Evolutionary conservation across 1,140 invertebrate species (phyloP).

Genomic region (Scaptodrosophila lebanonensis): DNA sequence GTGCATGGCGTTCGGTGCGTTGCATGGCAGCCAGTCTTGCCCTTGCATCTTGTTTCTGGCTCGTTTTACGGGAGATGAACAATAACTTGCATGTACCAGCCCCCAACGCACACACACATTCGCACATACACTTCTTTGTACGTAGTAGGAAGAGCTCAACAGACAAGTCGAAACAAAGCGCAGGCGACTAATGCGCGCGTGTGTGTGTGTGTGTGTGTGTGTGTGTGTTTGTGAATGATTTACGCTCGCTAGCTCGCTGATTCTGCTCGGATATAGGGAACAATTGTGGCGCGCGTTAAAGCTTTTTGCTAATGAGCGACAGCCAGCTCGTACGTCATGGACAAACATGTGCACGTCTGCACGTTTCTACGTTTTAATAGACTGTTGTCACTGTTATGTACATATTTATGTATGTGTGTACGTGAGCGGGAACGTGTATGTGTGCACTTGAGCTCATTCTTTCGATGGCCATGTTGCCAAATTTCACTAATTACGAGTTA

Average conservation of each 20-base stretch:
- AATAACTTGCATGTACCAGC: constrained; percentile 1
- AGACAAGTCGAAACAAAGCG: too few relatives aligned
- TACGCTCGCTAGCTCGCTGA: too few relatives aligned
- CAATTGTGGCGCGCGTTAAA: constrained; percentile 32
- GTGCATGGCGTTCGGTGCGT: constrained; percentile 40
- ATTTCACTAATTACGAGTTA: constrained; percentile 66
- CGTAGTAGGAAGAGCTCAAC: too few relatives aligned
- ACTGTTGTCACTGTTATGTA: constrained; percentile 7
- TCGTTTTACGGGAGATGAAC: too few relatives aligned
- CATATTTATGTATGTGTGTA: too few relatives aligned
- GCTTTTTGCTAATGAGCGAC: constrained; percentile 60
- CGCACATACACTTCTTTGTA: constrained; percentile 2
- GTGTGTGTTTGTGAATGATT: too few relatives aligned
- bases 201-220: too few relatives aligned
- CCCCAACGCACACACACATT: constrained; percentile 2
- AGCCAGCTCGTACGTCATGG: constrained; percentile 38
- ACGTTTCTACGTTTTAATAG: constrained; percentile 48
- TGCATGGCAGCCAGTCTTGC: constrained; percentile 22
- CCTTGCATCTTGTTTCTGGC: constrained; percentile 5
- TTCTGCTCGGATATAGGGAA: constrained; percentile 33
- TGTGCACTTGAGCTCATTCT: constrained; percentile 48
- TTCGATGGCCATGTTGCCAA: constrained; percentile 48
- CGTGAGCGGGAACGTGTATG: constrained; percentile 1
- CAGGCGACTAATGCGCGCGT: too few relatives aligned
- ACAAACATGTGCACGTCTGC: constrained; percentile 48